A percentile compares a stretch with the other conserved stretches of the same genome.
Evolutionary conservation across 2,797 vertebrate species (phyloP).

Genomic region (Lepilemur ruficaudatus): DNA sequence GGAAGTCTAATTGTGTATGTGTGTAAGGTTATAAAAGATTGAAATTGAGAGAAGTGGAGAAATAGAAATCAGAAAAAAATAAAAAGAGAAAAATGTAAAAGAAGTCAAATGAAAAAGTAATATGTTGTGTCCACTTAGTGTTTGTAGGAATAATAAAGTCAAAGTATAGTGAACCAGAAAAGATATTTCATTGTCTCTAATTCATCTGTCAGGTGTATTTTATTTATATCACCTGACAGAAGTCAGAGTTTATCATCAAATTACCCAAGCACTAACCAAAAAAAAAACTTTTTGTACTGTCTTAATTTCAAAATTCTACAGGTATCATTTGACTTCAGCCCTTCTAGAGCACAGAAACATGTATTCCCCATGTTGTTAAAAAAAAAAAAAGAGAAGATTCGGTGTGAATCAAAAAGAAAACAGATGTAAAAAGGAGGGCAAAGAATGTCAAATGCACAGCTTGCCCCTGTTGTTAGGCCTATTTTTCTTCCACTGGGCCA

Average conservation of each 20-base stretch:
- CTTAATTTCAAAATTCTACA: constrained; percentile 2
- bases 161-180: background rate
- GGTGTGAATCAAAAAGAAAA: constrained; percentile 16
- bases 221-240: background rate
- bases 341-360: background rate
- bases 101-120: constrained; percentile 21
- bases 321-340: background rate
- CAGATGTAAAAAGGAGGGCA: background rate
- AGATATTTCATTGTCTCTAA: background rate
- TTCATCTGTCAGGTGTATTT: background rate
- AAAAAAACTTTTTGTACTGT: background rate
- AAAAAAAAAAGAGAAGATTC: background rate
- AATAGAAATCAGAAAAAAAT: background rate
- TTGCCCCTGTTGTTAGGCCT: constrained; percentile 25
- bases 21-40: background rate
- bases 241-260: background rate
- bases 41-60: background rate
- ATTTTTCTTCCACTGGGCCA: constrained; percentile 12
- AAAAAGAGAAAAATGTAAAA: background rate
- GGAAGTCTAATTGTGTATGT: background rate
- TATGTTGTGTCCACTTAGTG: constrained; percentile 11
- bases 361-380: background rate
- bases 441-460: constrained; percentile 25
- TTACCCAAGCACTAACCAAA: background rate
- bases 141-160: constrained; percentile 30